These are phyloP conservation scores for Branchipolynoe longqiensis DNA, from an alignment of 2,888 invertebrate species.

Conservation along the genomic window DNA sequence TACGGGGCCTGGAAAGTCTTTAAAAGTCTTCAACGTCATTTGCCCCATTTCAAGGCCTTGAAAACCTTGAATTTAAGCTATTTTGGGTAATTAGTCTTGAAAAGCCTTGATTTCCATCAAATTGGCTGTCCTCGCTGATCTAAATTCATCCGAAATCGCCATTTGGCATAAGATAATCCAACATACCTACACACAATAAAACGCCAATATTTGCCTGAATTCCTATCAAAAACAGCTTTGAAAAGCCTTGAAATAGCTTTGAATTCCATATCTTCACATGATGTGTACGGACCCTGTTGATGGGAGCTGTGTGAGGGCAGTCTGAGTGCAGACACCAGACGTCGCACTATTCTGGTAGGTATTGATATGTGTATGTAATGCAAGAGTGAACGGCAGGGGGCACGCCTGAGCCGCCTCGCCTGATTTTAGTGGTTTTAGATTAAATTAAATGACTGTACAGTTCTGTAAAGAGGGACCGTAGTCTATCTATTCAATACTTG, in stretches of 20 bases:
- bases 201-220: background rate
- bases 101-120: too few relatives aligned
- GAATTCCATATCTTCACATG: too few relatives aligned
- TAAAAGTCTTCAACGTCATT: too few relatives aligned
- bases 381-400: background rate
- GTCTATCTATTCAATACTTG: background rate
- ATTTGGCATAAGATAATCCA: too few relatives aligned
- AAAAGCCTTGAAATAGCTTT: too few relatives aligned
- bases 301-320: background rate
- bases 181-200: too few relatives aligned
- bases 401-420: background rate
- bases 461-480: conserved; percentile 1
- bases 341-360: conserved; percentile 31
- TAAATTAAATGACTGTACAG: background rate
- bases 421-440: background rate
- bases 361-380: conserved; percentile 26
- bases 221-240: background rate
- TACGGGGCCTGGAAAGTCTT: too few relatives aligned
- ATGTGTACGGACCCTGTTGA: background rate
- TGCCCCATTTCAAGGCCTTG: too few relatives aligned
- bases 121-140: too few relatives aligned
- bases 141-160: too few relatives aligned
- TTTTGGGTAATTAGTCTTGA: too few relatives aligned
- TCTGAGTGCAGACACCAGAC: conserved; percentile 7
- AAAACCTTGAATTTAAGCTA: too few relatives aligned